These are phyloP conservation scores for Oasisia sp. DNA, from an alignment of 2,888 invertebrate species.

Conservation along the genomic window DNA sequence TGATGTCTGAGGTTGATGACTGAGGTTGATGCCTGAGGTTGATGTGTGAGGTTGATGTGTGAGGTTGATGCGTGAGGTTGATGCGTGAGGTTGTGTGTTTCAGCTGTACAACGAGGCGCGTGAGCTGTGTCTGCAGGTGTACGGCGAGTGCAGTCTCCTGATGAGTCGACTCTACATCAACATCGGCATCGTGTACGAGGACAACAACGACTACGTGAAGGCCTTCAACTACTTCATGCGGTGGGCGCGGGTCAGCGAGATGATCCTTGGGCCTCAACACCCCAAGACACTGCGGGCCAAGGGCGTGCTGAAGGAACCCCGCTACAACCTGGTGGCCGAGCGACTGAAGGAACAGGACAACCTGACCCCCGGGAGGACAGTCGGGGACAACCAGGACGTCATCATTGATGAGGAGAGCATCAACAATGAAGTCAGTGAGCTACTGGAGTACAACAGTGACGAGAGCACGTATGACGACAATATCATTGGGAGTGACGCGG, in stretches of 20 bases:
- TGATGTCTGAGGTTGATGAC: no score
- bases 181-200: slow-evolving; percentile 64
- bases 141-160: slow-evolving; percentile 62
- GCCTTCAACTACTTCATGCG: slow-evolving; percentile 63
- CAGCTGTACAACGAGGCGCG: slow-evolving; percentile 63
- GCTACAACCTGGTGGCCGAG: slow-evolving; percentile 59
- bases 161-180: slow-evolving; percentile 63
- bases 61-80: no score
- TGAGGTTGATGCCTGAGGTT: no score
- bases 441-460: slow-evolving; percentile 26
- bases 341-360: slow-evolving; percentile 31
- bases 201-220: slow-evolving; percentile 61
- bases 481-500: background rate
- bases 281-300: slow-evolving; percentile 63
- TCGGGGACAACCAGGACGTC: slow-evolving; percentile 27
- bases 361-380: background rate
- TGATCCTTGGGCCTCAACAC: slow-evolving; percentile 62
- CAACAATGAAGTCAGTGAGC: slow-evolving; percentile 35
- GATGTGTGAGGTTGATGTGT: no score
- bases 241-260: slow-evolving; percentile 62
- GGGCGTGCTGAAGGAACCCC: slow-evolving; percentile 59
- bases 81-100: slow-evolving; percentile 29
- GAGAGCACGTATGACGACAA: slow-evolving; percentile 13
- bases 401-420: slow-evolving; percentile 29
- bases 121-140: slow-evolving; percentile 64